Conservation (phyloP, 2,888 invertebrate species). For the Creontiades dilutus region DNA sequence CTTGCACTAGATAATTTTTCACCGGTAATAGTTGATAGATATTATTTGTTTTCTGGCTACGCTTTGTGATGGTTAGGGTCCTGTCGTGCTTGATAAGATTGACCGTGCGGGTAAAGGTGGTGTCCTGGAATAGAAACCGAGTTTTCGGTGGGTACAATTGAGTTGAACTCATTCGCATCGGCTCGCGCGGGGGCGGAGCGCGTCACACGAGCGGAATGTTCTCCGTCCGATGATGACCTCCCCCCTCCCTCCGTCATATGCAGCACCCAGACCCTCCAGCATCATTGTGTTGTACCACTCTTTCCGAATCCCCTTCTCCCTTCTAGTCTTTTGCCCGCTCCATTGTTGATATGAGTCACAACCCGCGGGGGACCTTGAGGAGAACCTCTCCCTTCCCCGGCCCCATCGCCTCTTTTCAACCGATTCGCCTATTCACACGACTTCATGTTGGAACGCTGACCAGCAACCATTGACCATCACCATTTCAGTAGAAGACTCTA, state of each 20-base stretch:
- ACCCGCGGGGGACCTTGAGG: background rate
- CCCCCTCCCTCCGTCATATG: background rate
- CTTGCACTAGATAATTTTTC: too few relatives aligned
- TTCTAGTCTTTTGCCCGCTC: background rate
- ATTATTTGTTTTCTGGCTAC: too few relatives aligned
- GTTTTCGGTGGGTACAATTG: slow-evolving; percentile 12
- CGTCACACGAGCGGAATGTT: slow-evolving; percentile 34
- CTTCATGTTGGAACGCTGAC: too few relatives aligned
- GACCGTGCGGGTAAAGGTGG: too few relatives aligned
- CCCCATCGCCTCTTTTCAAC: background rate
- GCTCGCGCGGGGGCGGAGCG: slow-evolving; percentile 43
- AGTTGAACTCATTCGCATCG: slow-evolving; percentile 16
- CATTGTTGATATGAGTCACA: slow-evolving; percentile 31
- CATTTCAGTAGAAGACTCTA: too few relatives aligned
- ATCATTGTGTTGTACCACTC: slow-evolving; percentile 38
- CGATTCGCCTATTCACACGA: too few relatives aligned
- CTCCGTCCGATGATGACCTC: slow-evolving; percentile 19
- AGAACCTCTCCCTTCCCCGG: background rate
- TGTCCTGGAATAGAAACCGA: background rate
- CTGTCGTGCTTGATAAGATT: too few relatives aligned
- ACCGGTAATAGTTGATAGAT: too few relatives aligned
- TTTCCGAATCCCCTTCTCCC: background rate
- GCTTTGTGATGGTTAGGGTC: too few relatives aligned
- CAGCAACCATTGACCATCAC: too few relatives aligned
- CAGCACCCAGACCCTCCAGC: slow-evolving; percentile 7